Percentiles rank a stretch among this genome's conserved stretches.
Evolutionary conservation across 2,797 vertebrate genomes (phyloP).

Genomic region (Alexandromys oeconomus): DNA sequence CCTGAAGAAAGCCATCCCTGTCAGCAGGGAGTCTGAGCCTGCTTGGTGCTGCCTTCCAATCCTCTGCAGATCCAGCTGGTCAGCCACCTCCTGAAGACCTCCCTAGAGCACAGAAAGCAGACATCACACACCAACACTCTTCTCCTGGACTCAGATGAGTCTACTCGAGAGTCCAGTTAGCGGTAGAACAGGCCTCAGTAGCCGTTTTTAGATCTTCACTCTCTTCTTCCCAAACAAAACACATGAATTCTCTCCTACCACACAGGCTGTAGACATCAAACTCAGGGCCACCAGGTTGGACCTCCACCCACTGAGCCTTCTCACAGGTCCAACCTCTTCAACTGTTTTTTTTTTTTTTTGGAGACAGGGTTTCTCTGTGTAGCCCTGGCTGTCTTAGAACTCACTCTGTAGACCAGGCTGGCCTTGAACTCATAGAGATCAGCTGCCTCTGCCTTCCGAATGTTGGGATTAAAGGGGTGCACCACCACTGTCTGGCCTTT

Average conservation of each 20-base stretch:
- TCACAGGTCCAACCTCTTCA: not conserved
- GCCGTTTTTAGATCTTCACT: not conserved
- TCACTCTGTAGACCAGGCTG: not conserved
- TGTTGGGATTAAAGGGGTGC: not conserved
- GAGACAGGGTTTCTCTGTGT: not conserved
- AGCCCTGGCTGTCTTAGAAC: not conserved
- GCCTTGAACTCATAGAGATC: not conserved
- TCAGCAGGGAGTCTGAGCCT: constrained; percentile 98
- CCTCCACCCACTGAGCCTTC: not conserved
- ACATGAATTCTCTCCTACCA: not conserved
- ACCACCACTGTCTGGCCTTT: not conserved
- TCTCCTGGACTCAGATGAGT: not conserved
- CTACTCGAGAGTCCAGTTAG: not conserved
- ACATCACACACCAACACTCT: not conserved
- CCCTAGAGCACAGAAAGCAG: constrained; percentile 88
- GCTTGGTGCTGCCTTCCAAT: constrained; percentile 99
- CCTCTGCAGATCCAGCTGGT: constrained; percentile 98
- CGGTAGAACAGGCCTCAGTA: not conserved
- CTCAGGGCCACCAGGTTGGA: not conserved
- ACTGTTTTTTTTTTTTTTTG: not conserved
- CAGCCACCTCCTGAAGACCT: constrained; percentile 98
- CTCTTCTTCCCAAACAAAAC: not conserved
- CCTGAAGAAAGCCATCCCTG: constrained; percentile 99
- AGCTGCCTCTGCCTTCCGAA: not conserved
- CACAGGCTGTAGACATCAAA: not conserved